Evolutionary conservation across 2,113 vertebrate species (phyloP).

Genomic region (Neodontobutis hainanensis): DNA sequence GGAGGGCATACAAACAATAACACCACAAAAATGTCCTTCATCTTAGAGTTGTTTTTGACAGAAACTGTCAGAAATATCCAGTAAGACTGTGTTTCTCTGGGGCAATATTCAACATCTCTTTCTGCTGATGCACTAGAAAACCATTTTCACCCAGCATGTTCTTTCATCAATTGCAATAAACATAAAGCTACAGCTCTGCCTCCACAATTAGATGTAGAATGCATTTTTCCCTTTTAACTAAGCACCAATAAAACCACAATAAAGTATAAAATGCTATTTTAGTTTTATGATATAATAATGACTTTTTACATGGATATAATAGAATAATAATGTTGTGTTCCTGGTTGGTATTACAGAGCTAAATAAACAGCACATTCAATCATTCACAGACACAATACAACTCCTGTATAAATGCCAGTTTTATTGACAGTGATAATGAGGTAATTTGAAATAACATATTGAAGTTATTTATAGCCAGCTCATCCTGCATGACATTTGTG

Average conservation of each 20-base stretch:
- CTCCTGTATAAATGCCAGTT: slow-evolving; percentile 11
- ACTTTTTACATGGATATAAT: neutral
- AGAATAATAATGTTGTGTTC: slow-evolving; percentile 1
- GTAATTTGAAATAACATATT: slow-evolving; percentile 25
- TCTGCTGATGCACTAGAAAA: too few species aligned
- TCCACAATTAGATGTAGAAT: too few species aligned
- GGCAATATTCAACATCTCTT: too few species aligned
- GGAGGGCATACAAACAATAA: too few species aligned
- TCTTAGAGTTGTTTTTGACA: too few species aligned
- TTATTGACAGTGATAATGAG: slow-evolving; percentile 24
- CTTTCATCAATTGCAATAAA: neutral
- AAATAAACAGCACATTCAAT: slow-evolving; percentile 4
- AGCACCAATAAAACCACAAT: neutral
- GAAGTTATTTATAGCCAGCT: slow-evolving; percentile 24
- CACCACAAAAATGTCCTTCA: too few species aligned
- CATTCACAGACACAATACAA: slow-evolving; percentile 22
- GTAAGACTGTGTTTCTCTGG: too few species aligned
- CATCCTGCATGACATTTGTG: slow-evolving; percentile 29
- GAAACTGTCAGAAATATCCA: too few species aligned
- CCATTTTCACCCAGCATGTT: too few species aligned
- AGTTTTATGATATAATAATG: slow-evolving; percentile 7
- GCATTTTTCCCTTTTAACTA: neutral
- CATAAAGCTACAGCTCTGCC: neutral
- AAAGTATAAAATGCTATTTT: neutral
- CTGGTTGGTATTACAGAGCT: slow-evolving; percentile 3